phyloP scores from a whole-genome alignment of 2,888 invertebrate genomes.

The Cremastobaeus sp. region DNA sequence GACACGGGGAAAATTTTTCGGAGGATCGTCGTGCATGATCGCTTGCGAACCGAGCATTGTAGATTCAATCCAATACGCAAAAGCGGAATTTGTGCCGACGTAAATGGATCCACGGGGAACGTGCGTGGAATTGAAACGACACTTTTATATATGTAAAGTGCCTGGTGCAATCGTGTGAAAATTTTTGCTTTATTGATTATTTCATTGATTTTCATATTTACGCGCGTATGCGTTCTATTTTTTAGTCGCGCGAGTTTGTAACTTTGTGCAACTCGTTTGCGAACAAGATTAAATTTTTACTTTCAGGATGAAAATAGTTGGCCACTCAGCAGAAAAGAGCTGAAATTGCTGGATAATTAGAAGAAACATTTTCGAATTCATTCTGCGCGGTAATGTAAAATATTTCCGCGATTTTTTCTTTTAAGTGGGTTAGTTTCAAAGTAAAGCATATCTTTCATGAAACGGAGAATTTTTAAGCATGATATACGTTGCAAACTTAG shows the following conservation, averaged over 20 bases:
- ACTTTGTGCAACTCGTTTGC: too few species aligned
- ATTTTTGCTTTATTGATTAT: slow-evolving; percentile 25
- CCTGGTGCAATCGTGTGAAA: slow-evolving; percentile 1
- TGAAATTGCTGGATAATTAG: too few species aligned
- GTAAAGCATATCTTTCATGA: slow-evolving; percentile 41
- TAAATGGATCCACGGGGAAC: slow-evolving; percentile 33
- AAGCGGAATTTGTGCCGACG: slow-evolving; percentile 44
- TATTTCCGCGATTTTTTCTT: slow-evolving; percentile 21
- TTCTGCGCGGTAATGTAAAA: too few species aligned
- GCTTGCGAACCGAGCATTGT: slow-evolving; percentile 43
- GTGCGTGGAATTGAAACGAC: slow-evolving; percentile 41
- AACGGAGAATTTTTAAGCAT: slow-evolving; percentile 43
- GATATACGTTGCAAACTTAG: slow-evolving; percentile 55
- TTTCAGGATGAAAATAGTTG: too few species aligned
- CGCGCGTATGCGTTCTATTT: too few species aligned
- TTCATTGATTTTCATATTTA: too few species aligned
- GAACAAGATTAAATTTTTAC: too few species aligned
- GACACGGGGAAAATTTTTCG: slow-evolving; percentile 23
- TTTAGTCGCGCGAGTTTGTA: too few species aligned
- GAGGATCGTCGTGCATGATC: slow-evolving; percentile 41
- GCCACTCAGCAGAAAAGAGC: too few species aligned
- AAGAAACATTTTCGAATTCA: too few species aligned
- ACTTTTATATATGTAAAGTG: slow-evolving; percentile 16
- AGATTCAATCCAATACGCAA: slow-evolving; percentile 53
- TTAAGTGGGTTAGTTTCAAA: slow-evolving; percentile 37